phyloP scores from a whole-genome alignment of 2,113 vertebrate species.

The Hiodon alosoides region DNA sequence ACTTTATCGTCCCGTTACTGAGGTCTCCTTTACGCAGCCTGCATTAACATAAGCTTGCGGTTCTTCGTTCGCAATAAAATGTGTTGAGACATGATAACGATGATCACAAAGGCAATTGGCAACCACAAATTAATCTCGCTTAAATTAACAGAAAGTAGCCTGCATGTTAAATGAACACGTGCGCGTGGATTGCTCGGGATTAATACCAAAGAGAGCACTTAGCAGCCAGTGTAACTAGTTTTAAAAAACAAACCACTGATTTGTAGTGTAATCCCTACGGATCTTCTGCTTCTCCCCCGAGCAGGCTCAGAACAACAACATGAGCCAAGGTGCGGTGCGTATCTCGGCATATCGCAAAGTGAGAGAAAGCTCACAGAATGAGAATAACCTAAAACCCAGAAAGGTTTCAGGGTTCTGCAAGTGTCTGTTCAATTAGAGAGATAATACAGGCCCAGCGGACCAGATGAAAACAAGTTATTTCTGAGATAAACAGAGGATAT shows the following conservation, averaged over 20 bases:
- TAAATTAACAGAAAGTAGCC: conserved; percentile 47
- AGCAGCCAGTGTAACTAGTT: conserved; percentile 45
- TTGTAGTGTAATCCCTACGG: conserved; percentile 30
- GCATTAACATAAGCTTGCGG: conserved; percentile 32
- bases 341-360: conserved; percentile 13
- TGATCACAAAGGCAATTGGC: conserved; percentile 49
- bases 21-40: background rate
- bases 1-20: background rate
- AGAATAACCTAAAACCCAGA: conserved; percentile 4
- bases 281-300: conserved; percentile 14
- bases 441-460: conserved; percentile 13
- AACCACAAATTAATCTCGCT: conserved; percentile 54
- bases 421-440: conserved; percentile 11
- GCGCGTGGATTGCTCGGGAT: conserved; percentile 52
- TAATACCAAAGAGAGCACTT: conserved; percentile 48
- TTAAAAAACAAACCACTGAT: conserved; percentile 31
- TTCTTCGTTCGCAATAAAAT: conserved; percentile 48
- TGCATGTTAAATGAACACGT: conserved; percentile 44
- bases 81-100: conserved; percentile 58
- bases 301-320: conserved; percentile 8
- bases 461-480: conserved; percentile 16
- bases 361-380: conserved; percentile 37
- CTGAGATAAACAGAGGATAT: background rate
- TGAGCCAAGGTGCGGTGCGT: background rate
- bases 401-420: conserved; percentile 10